Conservation (phyloP, 1,140 invertebrate genomes). For the Dinoponera quadriceps region DNA sequence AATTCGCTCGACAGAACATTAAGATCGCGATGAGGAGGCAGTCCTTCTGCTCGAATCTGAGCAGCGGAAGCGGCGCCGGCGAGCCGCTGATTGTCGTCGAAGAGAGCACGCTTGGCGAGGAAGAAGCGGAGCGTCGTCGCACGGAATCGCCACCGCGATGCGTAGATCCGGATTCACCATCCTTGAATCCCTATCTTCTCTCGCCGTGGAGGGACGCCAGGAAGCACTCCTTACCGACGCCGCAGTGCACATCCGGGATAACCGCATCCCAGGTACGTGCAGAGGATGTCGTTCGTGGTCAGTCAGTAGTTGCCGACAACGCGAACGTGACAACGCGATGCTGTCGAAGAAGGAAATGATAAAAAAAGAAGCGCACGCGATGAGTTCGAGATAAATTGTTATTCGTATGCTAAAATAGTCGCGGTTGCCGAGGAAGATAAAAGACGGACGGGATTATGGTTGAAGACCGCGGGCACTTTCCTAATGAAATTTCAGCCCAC, state of each 20-base stretch:
- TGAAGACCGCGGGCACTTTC: too few species aligned
- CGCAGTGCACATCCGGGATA: conserved; percentile 92
- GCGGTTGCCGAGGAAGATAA: too few species aligned
- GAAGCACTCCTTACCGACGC: conserved; percentile 93
- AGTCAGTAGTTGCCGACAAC: neutral
- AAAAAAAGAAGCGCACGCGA: neutral
- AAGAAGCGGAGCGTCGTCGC: conserved; percentile 88
- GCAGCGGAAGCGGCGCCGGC: conserved; percentile 73
- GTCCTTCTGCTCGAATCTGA: conserved; percentile 79
- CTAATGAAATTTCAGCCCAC: too few species aligned
- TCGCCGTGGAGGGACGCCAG: conserved; percentile 92
- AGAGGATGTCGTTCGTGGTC: conserved; percentile 21
- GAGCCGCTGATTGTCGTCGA: conserved; percentile 94
- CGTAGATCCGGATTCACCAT: conserved; percentile 90
- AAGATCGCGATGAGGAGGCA: conserved; percentile 80
- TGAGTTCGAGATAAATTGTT: neutral
- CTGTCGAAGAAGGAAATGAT: neutral
- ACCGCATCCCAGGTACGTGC: conserved; percentile 91
- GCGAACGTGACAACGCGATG: neutral
- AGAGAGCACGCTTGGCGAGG: conserved; percentile 88
- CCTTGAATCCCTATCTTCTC: conserved; percentile 91
- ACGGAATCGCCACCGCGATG: conserved; percentile 87
- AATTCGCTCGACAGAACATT: neutral
- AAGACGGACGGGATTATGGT: too few species aligned
- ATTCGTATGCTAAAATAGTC: neutral